Percentiles rank a stretch among this genome's conserved stretches.
These are phyloP conservation scores for Lasioglossum leucozonium DNA, from an alignment of 2,888 invertebrate species.

Conservation along the genomic window DNA sequence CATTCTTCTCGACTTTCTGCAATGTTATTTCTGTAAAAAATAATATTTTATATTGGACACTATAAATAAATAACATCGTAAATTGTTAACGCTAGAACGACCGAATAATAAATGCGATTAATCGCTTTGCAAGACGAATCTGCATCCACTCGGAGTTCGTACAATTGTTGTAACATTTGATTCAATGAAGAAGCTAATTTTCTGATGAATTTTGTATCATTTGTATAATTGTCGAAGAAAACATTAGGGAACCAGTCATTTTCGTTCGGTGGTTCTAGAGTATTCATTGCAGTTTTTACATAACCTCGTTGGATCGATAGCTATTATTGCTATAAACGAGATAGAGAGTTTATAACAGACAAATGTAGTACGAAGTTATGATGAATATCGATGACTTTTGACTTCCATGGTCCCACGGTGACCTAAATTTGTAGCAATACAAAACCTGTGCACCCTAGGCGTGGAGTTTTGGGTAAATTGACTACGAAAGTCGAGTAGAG, in stretches of 20 bases:
- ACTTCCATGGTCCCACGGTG: not conserved
- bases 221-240: not conserved
- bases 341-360: not conserved
- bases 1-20: not conserved
- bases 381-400: not conserved
- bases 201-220: no score
- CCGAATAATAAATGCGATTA: not conserved
- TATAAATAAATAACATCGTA: not conserved
- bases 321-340: not conserved
- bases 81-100: not conserved
- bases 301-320: not conserved
- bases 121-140: not conserved
- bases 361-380: not conserved
- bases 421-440: not conserved
- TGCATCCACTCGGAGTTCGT: not conserved
- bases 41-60: not conserved
- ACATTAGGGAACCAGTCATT: not conserved
- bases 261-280: not conserved
- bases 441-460: not conserved
- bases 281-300: not conserved
- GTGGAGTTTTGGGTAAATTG: constrained; percentile 1
- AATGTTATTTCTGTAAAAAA: not conserved
- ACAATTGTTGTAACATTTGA: not conserved
- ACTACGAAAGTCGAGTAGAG: constrained; percentile 6
- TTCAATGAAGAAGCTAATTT: not conserved